phyloP scores from a whole-genome alignment of 2,113 vertebrate species.

The Bos taurus region ARS-UCD2.0 NC_037342.1:83738001-83738500 shows the following conservation, averaged over 20 bases:
- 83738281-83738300: conserved; percentile 64
- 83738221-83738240: neutral
- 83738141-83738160: neutral
- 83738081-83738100: neutral
- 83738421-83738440: neutral
- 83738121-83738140: neutral
- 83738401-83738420: neutral
- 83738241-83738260: conserved; percentile 11
- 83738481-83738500: rapidly evolving
- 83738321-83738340: neutral
- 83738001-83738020: neutral
- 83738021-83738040: neutral
- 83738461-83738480: too few relatives aligned
- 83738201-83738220: neutral
- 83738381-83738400: neutral
- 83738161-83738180: too few relatives aligned
- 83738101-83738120: neutral
- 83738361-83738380: neutral
- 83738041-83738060: neutral
- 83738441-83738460: too few relatives aligned
- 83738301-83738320: conserved; percentile 65
- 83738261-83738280: conserved; percentile 44
- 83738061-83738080: neutral
- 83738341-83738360: conserved; percentile 65
- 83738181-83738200: neutral